These are phyloP conservation scores for Gymnothorax reevesii DNA, from an alignment of 2,797 vertebrate genomes.

Conservation along the genomic window DNA sequence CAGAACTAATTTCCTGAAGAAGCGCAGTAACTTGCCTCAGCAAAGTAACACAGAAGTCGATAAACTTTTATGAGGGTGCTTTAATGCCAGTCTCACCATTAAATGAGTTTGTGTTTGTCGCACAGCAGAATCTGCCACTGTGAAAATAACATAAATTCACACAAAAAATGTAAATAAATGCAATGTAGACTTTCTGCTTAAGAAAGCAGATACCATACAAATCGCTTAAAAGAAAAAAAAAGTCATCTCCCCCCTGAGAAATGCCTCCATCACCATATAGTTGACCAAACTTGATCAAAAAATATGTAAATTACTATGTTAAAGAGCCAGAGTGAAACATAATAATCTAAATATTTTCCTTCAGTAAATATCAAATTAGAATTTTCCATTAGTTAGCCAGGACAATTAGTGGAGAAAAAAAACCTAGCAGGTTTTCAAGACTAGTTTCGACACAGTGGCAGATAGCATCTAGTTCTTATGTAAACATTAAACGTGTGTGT, in stretches of 20 bases:
- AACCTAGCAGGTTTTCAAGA: no score
- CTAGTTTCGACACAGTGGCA: no score
- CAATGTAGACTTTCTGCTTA: not conserved
- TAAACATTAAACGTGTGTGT: no score
- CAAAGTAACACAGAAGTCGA: slow-evolving; percentile 65
- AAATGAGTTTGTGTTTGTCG: slow-evolving; percentile 63
- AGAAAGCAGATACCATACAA: not conserved
- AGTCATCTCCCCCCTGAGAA: not conserved
- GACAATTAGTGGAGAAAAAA: no score
- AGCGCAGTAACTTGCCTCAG: slow-evolving; percentile 61
- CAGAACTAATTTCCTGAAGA: slow-evolving; percentile 68
- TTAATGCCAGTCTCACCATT: slow-evolving; percentile 59
- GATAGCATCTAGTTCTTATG: no score
- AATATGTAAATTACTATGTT: not conserved
- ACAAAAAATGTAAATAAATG: slow-evolving; percentile 46
- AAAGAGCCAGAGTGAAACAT: not conserved
- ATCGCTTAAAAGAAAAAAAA: no score
- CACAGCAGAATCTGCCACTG: slow-evolving; percentile 53
- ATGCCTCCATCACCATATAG: not conserved
- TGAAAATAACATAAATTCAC: slow-evolving; percentile 49
- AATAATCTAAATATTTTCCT: not conserved
- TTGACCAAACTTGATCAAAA: not conserved
- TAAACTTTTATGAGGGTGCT: slow-evolving; percentile 69
- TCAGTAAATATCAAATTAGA: not conserved
- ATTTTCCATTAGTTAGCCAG: no score